Conservation (phyloP, 2,888 invertebrate species). For the Cosmorhoe ocellata region DNA sequence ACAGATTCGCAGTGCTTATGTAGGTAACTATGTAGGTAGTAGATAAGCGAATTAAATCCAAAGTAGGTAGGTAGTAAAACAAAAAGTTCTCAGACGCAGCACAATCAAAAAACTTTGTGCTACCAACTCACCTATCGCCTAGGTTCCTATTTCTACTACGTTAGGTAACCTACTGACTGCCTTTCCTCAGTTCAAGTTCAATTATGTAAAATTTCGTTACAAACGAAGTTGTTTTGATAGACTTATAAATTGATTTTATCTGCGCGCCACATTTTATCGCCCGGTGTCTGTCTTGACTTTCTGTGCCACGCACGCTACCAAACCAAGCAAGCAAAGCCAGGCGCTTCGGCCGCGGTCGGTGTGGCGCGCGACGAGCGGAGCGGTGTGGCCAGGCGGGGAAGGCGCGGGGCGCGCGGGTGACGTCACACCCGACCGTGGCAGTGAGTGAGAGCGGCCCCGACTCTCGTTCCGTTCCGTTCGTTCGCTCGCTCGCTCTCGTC, state of each 20-base stretch:
- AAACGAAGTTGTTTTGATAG: constrained; percentile 71
- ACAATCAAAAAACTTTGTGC: too few species aligned
- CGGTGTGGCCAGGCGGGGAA: constrained; percentile 39
- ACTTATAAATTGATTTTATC: constrained; percentile 75
- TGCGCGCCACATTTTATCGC: constrained; percentile 74
- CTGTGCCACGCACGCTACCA: constrained; percentile 57
- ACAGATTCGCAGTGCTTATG: too few species aligned
- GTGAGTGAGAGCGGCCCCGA: constrained; percentile 79
- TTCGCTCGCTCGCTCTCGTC: constrained; percentile 71
- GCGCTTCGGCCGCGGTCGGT: constrained; percentile 46
- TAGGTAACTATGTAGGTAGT: neutral
- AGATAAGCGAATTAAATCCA: too few species aligned
- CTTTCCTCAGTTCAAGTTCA: too few species aligned
- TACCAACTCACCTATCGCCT: too few species aligned
- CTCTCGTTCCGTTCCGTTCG: constrained; percentile 39
- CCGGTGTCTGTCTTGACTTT: constrained; percentile 72
- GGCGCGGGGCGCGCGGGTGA: constrained; percentile 57
- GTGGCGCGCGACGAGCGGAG: too few species aligned
- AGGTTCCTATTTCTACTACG: too few species aligned
- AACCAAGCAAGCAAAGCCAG: constrained; percentile 31
- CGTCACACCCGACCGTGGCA: constrained; percentile 82
- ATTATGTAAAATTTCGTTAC: too few species aligned
- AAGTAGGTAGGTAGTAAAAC: too few species aligned
- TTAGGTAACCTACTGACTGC: too few species aligned
- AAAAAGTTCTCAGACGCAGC: too few species aligned